phyloP scores from a whole-genome alignment of 1,140 invertebrate species.

The Zophobas morio region DNA sequence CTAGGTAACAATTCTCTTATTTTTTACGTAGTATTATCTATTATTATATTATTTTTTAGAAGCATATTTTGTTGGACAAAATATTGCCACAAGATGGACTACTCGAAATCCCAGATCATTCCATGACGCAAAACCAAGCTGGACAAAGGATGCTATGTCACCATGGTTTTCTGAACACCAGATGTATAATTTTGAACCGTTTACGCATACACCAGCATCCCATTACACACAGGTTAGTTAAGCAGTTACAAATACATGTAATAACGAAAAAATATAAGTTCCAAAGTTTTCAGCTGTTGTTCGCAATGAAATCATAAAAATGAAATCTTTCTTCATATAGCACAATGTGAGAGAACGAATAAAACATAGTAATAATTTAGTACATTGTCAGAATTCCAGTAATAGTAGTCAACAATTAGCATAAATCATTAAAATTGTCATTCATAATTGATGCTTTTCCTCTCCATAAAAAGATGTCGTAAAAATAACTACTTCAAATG shows the following conservation, averaged over 20 bases:
- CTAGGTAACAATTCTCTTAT: too few species aligned
- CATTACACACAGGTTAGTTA: constrained; percentile 84
- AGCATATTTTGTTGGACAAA: constrained; percentile 87
- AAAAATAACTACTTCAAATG: too few species aligned
- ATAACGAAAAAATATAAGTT: background rate
- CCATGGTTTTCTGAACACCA: constrained; percentile 88
- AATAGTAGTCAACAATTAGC: background rate
- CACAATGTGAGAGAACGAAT: too few species aligned
- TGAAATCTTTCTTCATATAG: too few species aligned
- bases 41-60: constrained; percentile 63
- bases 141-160: constrained; percentile 77
- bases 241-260: constrained; percentile 38
- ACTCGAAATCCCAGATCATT: constrained; percentile 74
- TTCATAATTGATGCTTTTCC: background rate
- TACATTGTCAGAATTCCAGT: too few species aligned
- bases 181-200: constrained; percentile 77
- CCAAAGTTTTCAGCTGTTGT: too few species aligned
- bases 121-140: constrained; percentile 77
- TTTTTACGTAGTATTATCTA: too few species aligned
- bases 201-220: constrained; percentile 77
- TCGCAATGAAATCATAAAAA: too few species aligned
- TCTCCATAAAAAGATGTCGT: too few species aligned
- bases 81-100: constrained; percentile 86
- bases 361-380: too few species aligned
- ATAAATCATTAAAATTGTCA: background rate